Percentiles rank a stretch among this genome's conserved stretches.
Conservation (phyloP, 2,113 vertebrate species). For the Myanophis thanlyinensis region DNA sequence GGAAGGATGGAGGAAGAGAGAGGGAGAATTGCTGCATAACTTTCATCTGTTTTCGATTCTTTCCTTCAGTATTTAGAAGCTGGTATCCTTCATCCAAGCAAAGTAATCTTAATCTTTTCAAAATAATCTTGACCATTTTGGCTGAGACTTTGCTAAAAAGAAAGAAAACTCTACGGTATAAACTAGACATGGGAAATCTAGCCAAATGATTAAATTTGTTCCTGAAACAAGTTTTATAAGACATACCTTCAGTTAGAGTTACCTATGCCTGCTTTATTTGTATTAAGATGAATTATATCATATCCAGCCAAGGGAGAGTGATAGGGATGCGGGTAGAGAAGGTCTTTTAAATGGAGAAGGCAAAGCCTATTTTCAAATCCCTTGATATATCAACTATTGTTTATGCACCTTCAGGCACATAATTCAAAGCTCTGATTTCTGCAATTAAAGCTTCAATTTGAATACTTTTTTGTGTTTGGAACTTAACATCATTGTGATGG, state of each 20-base stretch:
- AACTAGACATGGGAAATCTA: constrained; percentile 18
- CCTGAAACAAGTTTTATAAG: constrained; percentile 22
- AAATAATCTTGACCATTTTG: neutral
- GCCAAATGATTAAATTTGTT: constrained; percentile 27
- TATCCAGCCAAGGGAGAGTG: constrained; percentile 17
- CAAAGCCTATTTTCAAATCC: neutral
- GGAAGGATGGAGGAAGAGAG: no score
- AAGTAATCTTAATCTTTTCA: neutral
- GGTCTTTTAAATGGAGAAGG: neutral
- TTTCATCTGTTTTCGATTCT: neutral
- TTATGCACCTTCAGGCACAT: constrained; percentile 19
- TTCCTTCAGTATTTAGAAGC: neutral
- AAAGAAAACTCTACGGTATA: neutral
- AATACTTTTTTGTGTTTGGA: neutral
- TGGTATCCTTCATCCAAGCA: constrained; percentile 2
- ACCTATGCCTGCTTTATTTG: neutral
- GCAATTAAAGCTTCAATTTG: neutral
- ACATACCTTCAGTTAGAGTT: constrained; percentile 7
- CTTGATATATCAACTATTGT: neutral
- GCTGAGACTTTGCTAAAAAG: constrained; percentile 7
- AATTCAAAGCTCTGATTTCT: constrained; percentile 16
- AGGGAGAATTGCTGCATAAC: neutral
- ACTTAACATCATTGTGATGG: neutral
- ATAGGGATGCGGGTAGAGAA: neutral
- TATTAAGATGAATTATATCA: constrained; percentile 9